Percentiles rank a stretch among this genome's conserved stretches.
phyloP scores from a whole-genome alignment of 2,113 vertebrate genomes.

The Rhagologus leucostigma region DNA sequence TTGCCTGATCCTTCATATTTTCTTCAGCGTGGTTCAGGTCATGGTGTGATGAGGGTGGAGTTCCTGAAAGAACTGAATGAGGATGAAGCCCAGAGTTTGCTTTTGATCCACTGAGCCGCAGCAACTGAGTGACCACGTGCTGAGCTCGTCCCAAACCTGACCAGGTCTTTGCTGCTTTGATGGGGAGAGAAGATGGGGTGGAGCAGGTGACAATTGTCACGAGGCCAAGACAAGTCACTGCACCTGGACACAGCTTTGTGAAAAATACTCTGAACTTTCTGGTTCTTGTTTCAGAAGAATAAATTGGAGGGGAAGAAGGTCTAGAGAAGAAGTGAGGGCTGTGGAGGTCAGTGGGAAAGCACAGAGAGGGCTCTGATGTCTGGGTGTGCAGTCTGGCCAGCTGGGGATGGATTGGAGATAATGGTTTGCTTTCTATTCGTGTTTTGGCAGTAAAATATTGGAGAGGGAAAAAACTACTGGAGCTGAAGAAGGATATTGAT shows the following conservation, averaged over 20 bases:
- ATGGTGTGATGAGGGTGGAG: rapidly evolving
- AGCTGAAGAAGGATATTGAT: background rate
- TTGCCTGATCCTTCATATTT: rapidly evolving
- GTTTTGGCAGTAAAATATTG: background rate
- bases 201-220: background rate
- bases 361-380: background rate
- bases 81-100: background rate
- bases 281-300: background rate
- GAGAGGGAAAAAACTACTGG: background rate
- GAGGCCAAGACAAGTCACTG: background rate
- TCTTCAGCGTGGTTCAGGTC: rapidly evolving
- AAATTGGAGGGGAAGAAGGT: background rate
- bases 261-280: background rate
- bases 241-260: background rate
- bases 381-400: background rate
- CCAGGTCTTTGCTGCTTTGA: background rate
- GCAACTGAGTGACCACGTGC: rapidly evolving
- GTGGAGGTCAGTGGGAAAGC: background rate
- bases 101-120: background rate
- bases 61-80: background rate
- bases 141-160: background rate
- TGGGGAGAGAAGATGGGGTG: background rate
- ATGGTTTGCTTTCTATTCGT: background rate
- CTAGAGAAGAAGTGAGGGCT: background rate
- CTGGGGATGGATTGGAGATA: background rate